Conservation (phyloP, 2,888 invertebrate species). For the Eupithecia subfuscata region DNA sequence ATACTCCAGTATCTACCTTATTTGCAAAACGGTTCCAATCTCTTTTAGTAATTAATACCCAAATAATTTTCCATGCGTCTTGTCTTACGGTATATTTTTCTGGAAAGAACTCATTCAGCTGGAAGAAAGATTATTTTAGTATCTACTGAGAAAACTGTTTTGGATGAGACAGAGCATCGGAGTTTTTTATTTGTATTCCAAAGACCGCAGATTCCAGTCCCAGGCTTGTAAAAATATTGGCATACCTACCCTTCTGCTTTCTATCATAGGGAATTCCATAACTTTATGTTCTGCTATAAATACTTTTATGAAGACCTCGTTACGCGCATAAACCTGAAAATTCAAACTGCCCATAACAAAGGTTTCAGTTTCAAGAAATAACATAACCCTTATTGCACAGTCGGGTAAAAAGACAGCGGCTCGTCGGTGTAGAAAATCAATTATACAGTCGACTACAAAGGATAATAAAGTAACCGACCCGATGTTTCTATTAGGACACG, state of each 20-base stretch:
- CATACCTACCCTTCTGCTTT: not conserved
- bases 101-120: not conserved
- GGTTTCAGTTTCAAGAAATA: slow-evolving; percentile 51
- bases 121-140: not conserved
- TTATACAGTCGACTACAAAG: slow-evolving; percentile 65
- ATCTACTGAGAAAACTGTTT: not conserved
- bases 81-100: not conserved
- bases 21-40: not conserved
- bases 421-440: slow-evolving; percentile 69
- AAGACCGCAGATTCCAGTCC: not conserved
- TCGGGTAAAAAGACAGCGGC: slow-evolving; percentile 59
- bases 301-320: not conserved
- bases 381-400: not conserved
- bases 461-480: slow-evolving; percentile 57
- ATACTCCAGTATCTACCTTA: not conserved
- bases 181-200: not conserved
- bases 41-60: not conserved
- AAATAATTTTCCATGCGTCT: not conserved
- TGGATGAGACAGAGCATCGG: not conserved
- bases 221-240: not conserved
- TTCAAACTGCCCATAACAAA: slow-evolving; percentile 38
- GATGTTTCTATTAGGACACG: slow-evolving; percentile 58
- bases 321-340: slow-evolving; percentile 27
- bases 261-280: not conserved
- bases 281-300: not conserved